phyloP scores from a whole-genome alignment of 2,113 vertebrate species.

The Perca flavescens region DNA sequence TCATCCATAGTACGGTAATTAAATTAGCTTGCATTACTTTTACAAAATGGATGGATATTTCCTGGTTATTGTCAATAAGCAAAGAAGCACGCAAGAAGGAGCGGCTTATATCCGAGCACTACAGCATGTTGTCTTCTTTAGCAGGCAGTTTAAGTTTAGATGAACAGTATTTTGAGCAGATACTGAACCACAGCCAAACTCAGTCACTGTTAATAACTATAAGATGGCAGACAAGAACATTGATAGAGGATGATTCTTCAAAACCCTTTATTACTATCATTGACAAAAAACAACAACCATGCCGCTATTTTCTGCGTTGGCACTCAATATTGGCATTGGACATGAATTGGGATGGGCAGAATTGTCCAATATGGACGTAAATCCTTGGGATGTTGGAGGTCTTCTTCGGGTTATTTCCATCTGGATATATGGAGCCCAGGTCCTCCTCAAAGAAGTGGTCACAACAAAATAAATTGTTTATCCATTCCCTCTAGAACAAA shows the following conservation, averaged over 20 bases:
- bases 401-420: background rate
- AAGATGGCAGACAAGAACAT: background rate
- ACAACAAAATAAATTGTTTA: background rate
- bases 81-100: background rate
- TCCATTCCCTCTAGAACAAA: background rate
- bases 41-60: constrained; percentile 8
- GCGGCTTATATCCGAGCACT: background rate
- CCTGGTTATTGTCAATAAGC: constrained; percentile 7
- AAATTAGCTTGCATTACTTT: constrained; percentile 20
- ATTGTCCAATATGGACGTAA: background rate
- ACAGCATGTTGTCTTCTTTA: background rate
- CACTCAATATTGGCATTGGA: background rate
- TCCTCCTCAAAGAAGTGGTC: background rate
- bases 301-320: background rate
- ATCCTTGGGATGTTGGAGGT: background rate
- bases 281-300: background rate
- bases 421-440: background rate
- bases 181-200: background rate
- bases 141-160: background rate
- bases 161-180: background rate
- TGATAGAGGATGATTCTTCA: background rate
- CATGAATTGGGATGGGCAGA: background rate
- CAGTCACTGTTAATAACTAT: background rate
- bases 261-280: background rate
- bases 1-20: constrained; percentile 20